A percentile compares a stretch with the other conserved stretches of the same genome.
These are phyloP conservation scores for Trachymyrmex septentrionalis DNA, from an alignment of 1,140 invertebrate genomes.

Conservation along the genomic window DNA sequence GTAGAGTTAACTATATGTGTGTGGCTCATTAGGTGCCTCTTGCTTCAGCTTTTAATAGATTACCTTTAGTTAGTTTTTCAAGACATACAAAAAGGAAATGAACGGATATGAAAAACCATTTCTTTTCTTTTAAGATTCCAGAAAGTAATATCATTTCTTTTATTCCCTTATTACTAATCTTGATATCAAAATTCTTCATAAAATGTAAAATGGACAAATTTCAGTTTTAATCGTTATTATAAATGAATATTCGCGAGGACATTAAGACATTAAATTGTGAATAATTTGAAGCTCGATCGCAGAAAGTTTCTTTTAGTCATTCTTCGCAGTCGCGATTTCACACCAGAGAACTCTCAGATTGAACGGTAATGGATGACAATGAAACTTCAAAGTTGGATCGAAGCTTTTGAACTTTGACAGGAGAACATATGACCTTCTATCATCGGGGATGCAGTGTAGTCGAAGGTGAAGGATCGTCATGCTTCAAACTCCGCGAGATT, in stretches of 20 bases:
- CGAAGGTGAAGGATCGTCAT: slow-evolving; percentile 61
- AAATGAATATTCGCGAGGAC: not conserved
- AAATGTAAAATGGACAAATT: not conserved
- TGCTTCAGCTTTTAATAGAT: slow-evolving; percentile 20
- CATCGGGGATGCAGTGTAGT: slow-evolving; percentile 57
- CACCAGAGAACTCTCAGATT: slow-evolving; percentile 48
- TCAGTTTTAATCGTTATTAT: not conserved
- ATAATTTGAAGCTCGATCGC: slow-evolving; percentile 30
- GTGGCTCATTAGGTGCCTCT: not conserved
- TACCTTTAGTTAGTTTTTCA: not conserved
- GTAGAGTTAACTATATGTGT: not conserved
- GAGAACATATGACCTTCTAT: slow-evolving; percentile 62
- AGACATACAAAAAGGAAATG: not conserved
- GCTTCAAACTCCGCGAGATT: slow-evolving; percentile 56
- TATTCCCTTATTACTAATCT: not conserved
- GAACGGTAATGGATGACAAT: slow-evolving; percentile 60
- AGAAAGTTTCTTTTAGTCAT: slow-evolving; percentile 38
- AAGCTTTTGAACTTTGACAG: slow-evolving; percentile 58
- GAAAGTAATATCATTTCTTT: not conserved
- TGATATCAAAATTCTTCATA: not conserved
- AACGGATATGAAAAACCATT: not conserved
- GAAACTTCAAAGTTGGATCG: slow-evolving; percentile 57
- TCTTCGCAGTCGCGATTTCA: slow-evolving; percentile 18
- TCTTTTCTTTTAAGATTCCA: not conserved
- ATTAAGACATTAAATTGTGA: slow-evolving; percentile 32